Percentiles rank a stretch among this genome's conserved stretches.
phyloP scores from a whole-genome alignment of 2,888 invertebrate species.

The Orchesella flavescens region DNA sequence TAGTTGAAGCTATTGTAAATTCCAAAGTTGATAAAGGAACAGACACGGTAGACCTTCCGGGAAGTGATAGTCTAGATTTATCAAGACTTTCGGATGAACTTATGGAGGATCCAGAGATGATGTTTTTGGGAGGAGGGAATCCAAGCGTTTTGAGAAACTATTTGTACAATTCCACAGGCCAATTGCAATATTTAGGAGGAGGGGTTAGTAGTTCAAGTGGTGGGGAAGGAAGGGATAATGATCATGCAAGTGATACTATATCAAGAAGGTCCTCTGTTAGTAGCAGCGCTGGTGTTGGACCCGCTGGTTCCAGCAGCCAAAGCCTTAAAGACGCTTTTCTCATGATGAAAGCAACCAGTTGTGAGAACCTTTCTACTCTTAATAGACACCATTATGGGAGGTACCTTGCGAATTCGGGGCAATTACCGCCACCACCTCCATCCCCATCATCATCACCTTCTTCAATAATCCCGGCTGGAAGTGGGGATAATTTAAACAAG shows the following conservation, averaged over 20 bases:
- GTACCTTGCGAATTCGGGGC: background rate
- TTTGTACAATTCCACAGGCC: background rate
- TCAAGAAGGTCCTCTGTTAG: background rate
- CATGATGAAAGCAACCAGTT: slow-evolving; percentile 67
- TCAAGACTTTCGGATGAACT: background rate
- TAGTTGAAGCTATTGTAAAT: background rate
- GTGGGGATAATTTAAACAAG: background rate
- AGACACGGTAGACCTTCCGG: slow-evolving; percentile 66
- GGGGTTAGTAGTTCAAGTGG: background rate
- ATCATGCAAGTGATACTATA: background rate
- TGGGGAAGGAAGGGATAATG: background rate
- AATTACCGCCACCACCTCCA: slow-evolving; percentile 3
- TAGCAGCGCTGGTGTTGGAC: background rate
- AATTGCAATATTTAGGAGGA: background rate
- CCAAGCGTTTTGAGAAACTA: background rate
- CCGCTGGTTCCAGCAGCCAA: slow-evolving; percentile 2
- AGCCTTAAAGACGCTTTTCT: slow-evolving; percentile 2
- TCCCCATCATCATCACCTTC: background rate
- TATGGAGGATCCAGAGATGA: background rate
- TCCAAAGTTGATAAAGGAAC: slow-evolving; percentile 66
- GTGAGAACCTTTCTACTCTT: slow-evolving; percentile 66
- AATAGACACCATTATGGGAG: slow-evolving; percentile 5
- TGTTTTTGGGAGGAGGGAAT: background rate
- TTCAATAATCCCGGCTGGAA: background rate
- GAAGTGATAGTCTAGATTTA: background rate